Evolutionary conservation across 2,888 invertebrate species (phyloP).

Genomic region (Aporophyla nigra): DNA sequence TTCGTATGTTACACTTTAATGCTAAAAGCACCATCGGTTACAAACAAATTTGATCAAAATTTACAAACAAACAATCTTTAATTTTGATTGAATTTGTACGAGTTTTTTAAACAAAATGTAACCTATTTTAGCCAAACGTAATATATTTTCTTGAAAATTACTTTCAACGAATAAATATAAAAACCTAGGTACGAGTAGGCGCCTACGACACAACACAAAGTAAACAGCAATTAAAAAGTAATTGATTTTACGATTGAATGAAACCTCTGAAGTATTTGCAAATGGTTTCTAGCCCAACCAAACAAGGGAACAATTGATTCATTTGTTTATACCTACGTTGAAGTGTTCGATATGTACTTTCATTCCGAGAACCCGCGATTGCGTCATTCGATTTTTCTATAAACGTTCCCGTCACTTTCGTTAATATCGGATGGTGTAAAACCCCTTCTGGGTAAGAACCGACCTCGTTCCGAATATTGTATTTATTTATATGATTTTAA

Average conservation of each 20-base stretch:
- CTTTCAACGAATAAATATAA: neutral
- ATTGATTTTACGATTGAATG: slow-evolving; percentile 1
- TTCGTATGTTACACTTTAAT: neutral
- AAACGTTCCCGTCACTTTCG: neutral
- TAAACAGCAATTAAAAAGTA: neutral
- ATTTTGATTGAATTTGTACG: neutral
- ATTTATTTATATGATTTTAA: neutral
- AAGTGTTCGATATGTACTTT: neutral
- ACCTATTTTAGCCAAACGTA: neutral
- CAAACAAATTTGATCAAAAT: neutral
- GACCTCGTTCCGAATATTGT: neutral
- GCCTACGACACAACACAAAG: neutral
- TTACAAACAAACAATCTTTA: neutral
- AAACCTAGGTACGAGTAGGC: neutral
- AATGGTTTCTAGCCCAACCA: neutral
- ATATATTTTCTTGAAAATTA: neutral
- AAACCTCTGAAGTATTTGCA: neutral
- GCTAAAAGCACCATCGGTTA: neutral
- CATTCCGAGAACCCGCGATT: neutral
- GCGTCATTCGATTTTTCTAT: slow-evolving; percentile 11
- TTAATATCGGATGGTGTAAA: neutral
- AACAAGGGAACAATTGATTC: neutral
- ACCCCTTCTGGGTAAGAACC: neutral
- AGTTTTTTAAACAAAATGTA: neutral
- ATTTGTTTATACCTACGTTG: slow-evolving; percentile 4